Conservation (phyloP, 2,797 vertebrate species). For the Anabacerthia variegaticeps region DNA sequence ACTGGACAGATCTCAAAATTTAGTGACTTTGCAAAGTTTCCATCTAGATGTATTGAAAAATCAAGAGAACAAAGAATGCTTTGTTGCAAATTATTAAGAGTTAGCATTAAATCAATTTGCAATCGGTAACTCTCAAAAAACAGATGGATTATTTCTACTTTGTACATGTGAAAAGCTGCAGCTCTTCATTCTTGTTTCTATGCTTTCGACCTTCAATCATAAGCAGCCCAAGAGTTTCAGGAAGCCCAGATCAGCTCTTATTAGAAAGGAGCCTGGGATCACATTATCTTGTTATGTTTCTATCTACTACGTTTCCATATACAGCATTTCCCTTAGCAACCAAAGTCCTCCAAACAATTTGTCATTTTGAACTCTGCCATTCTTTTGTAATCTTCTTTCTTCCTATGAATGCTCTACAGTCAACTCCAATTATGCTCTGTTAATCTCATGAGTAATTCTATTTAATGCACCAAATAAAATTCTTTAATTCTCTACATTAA, state of each 20-base stretch:
- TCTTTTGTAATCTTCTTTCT: background rate
- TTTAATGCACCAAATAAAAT: background rate
- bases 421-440: background rate
- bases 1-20: slow-evolving; percentile 45
- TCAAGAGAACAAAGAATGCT: background rate
- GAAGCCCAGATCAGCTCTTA: fast-evolving
- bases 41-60: background rate
- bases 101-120: background rate
- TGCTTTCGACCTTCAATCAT: background rate
- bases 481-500: background rate
- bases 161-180: background rate
- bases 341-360: background rate
- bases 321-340: background rate
- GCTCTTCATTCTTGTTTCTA: background rate
- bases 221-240: background rate
- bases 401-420: background rate
- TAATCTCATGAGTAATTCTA: background rate
- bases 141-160: background rate
- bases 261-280: background rate
- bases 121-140: background rate
- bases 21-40: slow-evolving; percentile 36
- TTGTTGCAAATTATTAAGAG: background rate
- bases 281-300: background rate
- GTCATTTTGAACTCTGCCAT: background rate
- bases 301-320: background rate